Base-by-base conservation (phyloP, 1,140 invertebrate species). In the Pseudobourletiella spinata region DNA sequence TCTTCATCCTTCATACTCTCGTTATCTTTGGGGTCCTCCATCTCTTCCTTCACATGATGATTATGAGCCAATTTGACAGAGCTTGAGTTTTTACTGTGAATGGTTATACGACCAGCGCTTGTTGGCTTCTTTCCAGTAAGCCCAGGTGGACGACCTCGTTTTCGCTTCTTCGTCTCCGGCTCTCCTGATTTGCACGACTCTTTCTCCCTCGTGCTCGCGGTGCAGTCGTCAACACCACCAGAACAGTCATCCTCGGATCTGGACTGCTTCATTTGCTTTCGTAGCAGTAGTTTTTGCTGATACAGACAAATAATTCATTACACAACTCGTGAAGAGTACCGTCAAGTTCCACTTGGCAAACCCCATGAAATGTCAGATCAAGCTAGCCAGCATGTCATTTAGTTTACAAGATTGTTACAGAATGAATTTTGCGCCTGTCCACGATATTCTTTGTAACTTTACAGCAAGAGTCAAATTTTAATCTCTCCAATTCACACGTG, bases 1-100 rank as follows among this genome's bases (percentile, higher is more conserved):
- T 76, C 74, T 57, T 76, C 73, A 39, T 75, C 74, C 63, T 70
- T 25, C 43, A 46, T 46, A 26, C 28, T 51, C 25, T 51, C 28
- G 4, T 11, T 3, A 25, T 51, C 48, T 51, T 51, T 51, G 28
- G 25, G 22, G 8, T 26, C 25, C 2, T 26, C 48, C 14, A n/a
- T 26, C 16, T 22, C 14, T 51, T 24, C 48, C 3, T 15, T 6
- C 26, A 26, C 39, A 29, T 39, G 8, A 26, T 52, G 58, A 60
- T 35, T 52, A 2, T 28, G 43, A 39, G 28, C 32, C 2, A 25
- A 25, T 26, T 51, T 51, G 11, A 14, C 48, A 6, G 14, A 22
- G 22, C 6, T 3, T 8, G n/a, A 8, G 22, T 24, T 26, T 18
- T 14, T 14, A 26, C 8, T 14, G 6, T 46, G 15, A 51, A 18